Conservation (phyloP, 2,888 invertebrate genomes). For the Heliconius hortense region DNA sequence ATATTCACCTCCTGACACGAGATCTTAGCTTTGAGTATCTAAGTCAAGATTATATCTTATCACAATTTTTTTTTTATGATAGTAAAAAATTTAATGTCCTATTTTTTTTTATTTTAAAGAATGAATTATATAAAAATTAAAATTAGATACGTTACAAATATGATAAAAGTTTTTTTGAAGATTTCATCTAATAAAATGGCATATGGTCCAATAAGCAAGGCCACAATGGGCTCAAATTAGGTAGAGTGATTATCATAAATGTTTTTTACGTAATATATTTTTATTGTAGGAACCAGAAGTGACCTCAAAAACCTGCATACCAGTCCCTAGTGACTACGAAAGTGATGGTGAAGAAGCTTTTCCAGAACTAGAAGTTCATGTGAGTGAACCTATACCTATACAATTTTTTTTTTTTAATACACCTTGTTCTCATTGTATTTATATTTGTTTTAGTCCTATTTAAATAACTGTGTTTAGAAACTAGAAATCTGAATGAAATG, state of each 20-base stretch:
- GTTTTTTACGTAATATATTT: neutral
- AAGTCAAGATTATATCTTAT: constrained; percentile 24
- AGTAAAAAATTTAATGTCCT: neutral
- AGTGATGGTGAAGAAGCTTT: constrained; percentile 78
- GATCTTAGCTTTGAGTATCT: constrained; percentile 27
- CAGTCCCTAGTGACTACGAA: constrained; percentile 68
- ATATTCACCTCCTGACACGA: constrained; percentile 34
- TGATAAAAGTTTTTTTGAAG: too few species aligned
- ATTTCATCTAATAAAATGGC: too few species aligned
- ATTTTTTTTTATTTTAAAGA: neutral
- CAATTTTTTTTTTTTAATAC: neutral
- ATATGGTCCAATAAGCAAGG: too few species aligned
- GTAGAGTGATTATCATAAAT: too few species aligned
- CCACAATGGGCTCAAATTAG: too few species aligned
- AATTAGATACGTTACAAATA: too few species aligned
- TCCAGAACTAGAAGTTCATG: constrained; percentile 70
- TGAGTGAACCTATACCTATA: constrained; percentile 54
- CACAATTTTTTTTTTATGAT: constrained; percentile 18
- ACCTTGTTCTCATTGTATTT: neutral
- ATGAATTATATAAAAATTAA: too few species aligned
- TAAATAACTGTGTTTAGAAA: neutral
- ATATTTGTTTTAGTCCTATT: neutral
- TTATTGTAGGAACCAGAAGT: constrained; percentile 65
- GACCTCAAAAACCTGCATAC: constrained; percentile 59
- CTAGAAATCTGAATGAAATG: too few species aligned